A percentile compares a stretch with the other conserved stretches of the same genome.
Evolutionary conservation across 2,797 vertebrate species (phyloP).

Genomic region (Leuciscus waleckii): DNA sequence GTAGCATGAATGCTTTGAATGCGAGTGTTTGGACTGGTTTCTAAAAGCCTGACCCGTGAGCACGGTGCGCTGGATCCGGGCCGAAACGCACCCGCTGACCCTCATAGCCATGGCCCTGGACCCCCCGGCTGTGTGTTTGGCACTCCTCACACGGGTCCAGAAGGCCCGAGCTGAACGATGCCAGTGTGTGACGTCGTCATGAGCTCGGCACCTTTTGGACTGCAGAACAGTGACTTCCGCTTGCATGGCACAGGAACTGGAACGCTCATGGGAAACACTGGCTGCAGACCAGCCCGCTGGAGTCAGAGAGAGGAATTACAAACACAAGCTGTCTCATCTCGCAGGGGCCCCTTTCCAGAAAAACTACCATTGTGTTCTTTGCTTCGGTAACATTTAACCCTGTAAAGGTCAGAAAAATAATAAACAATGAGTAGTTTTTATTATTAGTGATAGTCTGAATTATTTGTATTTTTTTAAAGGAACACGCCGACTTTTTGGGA

Average conservation of each 20-base stretch:
- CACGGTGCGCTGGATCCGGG: background rate
- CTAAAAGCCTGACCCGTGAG: background rate
- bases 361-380: background rate
- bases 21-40: background rate
- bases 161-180: slow-evolving; percentile 75
- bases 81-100: slow-evolving; percentile 35
- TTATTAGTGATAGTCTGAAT: too few species aligned
- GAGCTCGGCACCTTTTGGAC: slow-evolving; percentile 63
- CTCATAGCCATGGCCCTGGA: slow-evolving; percentile 40
- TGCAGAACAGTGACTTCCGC: slow-evolving; percentile 35
- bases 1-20: background rate
- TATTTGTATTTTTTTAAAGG: too few species aligned
- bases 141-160: slow-evolving; percentile 70
- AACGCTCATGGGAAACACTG: slow-evolving; percentile 41
- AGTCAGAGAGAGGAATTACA: slow-evolving; percentile 3
- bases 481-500: too few species aligned
- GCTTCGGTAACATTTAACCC: background rate
- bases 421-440: too few species aligned
- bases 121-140: slow-evolving; percentile 67
- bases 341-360: background rate
- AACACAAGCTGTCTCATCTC: background rate
- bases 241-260: slow-evolving; percentile 39
- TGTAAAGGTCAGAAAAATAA: too few species aligned
- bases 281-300: slow-evolving; percentile 19
- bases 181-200: slow-evolving; percentile 76